These are phyloP conservation scores for Myxocyprinus asiaticus DNA, from an alignment of 2,113 vertebrate species.

Conservation along the genomic window DNA sequence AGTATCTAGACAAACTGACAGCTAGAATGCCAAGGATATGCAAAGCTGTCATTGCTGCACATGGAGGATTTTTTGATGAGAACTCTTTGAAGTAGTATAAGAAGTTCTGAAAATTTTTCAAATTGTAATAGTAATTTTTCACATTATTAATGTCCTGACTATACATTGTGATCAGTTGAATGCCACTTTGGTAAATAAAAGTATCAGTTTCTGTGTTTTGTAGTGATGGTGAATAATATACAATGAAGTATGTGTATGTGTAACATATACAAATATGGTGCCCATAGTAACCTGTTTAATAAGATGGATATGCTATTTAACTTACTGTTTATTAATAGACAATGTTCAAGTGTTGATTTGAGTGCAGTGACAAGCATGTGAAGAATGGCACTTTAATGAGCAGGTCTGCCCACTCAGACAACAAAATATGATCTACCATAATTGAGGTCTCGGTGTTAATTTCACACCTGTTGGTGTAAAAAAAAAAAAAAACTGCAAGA, in stretches of 20 bases:
- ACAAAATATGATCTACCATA: too few relatives aligned
- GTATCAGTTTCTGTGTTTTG: too few relatives aligned
- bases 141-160: too few relatives aligned
- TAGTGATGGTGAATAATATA: background rate
- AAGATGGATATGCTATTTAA: conserved; percentile 48
- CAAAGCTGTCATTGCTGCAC: too few relatives aligned
- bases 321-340: conserved; percentile 44
- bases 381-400: conserved; percentile 57
- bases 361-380: conserved; percentile 43
- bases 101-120: too few relatives aligned
- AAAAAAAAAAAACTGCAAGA: background rate
- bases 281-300: conserved; percentile 52
- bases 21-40: too few relatives aligned
- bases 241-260: background rate
- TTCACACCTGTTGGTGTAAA: conserved; percentile 35
- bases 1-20: too few relatives aligned
- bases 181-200: too few relatives aligned
- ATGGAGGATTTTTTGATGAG: too few relatives aligned
- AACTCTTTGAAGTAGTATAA: too few relatives aligned
- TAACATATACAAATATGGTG: conserved; percentile 50
- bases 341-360: conserved; percentile 46
- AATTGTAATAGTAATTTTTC: too few relatives aligned
- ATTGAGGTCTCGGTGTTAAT: conserved; percentile 59
- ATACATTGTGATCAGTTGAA: too few relatives aligned
- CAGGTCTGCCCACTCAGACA: conserved; percentile 36